A percentile compares a stretch with the other conserved stretches of the same genome.
phyloP scores from a whole-genome alignment of 2,888 invertebrate species.

The Laspeyria flexula region DNA sequence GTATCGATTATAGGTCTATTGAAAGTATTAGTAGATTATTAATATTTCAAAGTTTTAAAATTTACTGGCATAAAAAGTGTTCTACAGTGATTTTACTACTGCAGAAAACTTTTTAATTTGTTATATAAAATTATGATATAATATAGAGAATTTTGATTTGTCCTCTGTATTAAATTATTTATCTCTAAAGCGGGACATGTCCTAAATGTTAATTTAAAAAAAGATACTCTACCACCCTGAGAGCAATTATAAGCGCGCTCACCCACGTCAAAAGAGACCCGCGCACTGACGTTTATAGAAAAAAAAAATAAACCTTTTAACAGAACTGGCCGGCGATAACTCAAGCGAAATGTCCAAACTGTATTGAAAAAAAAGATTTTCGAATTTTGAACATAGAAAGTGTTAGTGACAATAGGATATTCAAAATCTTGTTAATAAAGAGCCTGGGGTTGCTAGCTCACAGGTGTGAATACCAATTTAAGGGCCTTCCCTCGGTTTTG shows the following conservation, averaged over 20 bases:
- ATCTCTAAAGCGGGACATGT: slow-evolving; percentile 16
- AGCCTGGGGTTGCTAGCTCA: slow-evolving; percentile 53
- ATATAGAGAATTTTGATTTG: too few relatives aligned
- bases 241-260: slow-evolving; percentile 84
- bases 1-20: too few relatives aligned
- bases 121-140: too few relatives aligned
- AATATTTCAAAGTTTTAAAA: too few relatives aligned
- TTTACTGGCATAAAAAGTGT: too few relatives aligned
- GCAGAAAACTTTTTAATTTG: too few relatives aligned
- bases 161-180: too few relatives aligned
- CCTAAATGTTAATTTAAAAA: slow-evolving; percentile 32
- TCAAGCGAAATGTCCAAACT: slow-evolving; percentile 86
- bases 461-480: slow-evolving; percentile 38
- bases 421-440: slow-evolving; percentile 85
- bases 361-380: slow-evolving; percentile 62
- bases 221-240: slow-evolving; percentile 25
- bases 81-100: too few relatives aligned
- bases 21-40: too few relatives aligned
- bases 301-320: slow-evolving; percentile 82
- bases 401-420: slow-evolving; percentile 85
- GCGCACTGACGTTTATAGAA: slow-evolving; percentile 77
- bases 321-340: slow-evolving; percentile 84
- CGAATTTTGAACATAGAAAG: slow-evolving; percentile 81
- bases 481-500: too few relatives aligned
- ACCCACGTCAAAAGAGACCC: slow-evolving; percentile 81